A percentile compares a stretch with the other conserved stretches of the same genome.
These are phyloP conservation scores for Callinectes sapidus DNA, from an alignment of 2,888 invertebrate genomes.

Conservation along the genomic window DNA sequence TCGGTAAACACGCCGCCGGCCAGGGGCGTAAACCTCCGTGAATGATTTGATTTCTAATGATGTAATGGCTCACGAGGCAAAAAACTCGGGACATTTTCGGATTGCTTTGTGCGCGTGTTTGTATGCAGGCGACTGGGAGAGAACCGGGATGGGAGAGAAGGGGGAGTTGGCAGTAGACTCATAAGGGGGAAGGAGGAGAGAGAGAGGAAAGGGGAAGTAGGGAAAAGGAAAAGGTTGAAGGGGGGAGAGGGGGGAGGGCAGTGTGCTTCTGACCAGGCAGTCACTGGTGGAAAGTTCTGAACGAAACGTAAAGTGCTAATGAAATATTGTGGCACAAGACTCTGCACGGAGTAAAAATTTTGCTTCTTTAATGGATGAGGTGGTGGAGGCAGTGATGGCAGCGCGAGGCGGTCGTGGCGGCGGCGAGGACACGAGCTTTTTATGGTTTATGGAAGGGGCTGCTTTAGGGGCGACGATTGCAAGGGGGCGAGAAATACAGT, in stretches of 20 bases:
- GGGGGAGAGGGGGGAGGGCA: constrained; percentile 8
- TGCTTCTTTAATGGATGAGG: constrained; percentile 51
- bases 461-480: constrained; percentile 29
- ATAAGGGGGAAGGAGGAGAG: not conserved
- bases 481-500: constrained; percentile 4
- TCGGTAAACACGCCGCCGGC: constrained; percentile 19
- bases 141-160: not conserved
- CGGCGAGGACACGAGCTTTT: constrained; percentile 18
- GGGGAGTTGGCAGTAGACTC: constrained; percentile 8
- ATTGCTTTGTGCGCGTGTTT: constrained; percentile 59
- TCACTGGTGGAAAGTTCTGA: constrained; percentile 43
- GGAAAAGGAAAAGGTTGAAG: constrained; percentile 18
- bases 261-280: constrained; percentile 35
- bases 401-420: constrained; percentile 20
- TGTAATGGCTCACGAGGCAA: constrained; percentile 49
- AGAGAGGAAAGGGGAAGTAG: not conserved
- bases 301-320: constrained; percentile 54
- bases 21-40: constrained; percentile 37
- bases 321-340: constrained; percentile 53
- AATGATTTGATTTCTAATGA: constrained; percentile 54
- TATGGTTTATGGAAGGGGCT: constrained; percentile 32
- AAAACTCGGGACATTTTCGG: constrained; percentile 52
- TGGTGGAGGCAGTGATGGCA: constrained; percentile 35
- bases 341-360: constrained; percentile 30
- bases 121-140: constrained; percentile 52